phyloP scores from a whole-genome alignment of 2,888 invertebrate species.

The Eupsilia transversa region DNA sequence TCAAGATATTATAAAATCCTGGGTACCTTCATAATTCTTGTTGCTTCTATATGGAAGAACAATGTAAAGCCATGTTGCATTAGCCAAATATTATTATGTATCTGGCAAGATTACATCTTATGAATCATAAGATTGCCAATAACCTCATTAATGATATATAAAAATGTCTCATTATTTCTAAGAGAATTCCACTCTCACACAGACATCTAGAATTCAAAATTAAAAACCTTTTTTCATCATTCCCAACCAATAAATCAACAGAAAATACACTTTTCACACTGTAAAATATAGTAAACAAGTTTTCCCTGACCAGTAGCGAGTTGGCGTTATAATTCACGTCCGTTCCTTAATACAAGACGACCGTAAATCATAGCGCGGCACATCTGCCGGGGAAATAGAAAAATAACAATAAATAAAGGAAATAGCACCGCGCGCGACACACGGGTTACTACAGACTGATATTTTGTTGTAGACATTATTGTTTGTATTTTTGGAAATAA shows the following conservation, averaged over 20 bases:
- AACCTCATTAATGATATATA: too few species aligned
- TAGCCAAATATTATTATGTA: too few species aligned
- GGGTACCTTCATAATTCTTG: too few species aligned
- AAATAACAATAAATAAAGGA: constrained; percentile 90
- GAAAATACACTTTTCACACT: constrained; percentile 56
- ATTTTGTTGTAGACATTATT: constrained; percentile 46
- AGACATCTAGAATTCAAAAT: too few species aligned
- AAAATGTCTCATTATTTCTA: too few species aligned
- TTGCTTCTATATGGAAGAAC: too few species aligned
- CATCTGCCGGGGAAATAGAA: constrained; percentile 90
- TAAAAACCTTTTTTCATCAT: too few species aligned
- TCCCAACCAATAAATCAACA: constrained; percentile 9
- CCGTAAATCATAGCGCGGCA: constrained; percentile 88
- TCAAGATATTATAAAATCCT: too few species aligned
- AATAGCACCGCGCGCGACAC: constrained; percentile 71
- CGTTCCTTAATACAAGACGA: constrained; percentile 84
- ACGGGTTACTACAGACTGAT: constrained; percentile 59
- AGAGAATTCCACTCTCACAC: too few species aligned
- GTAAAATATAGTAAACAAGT: constrained; percentile 64
- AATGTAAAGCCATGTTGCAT: too few species aligned
- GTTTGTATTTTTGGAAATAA: constrained; percentile 17
- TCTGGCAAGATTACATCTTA: too few species aligned
- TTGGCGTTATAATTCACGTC: constrained; percentile 82
- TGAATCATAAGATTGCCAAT: too few species aligned
- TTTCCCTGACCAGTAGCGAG: constrained; percentile 75